Evolutionary conservation across 64 coral and sea anemone species (phyloP), one percentile per base, ranked within the genome.

Genomic region (Porites australiensis): DNA sequence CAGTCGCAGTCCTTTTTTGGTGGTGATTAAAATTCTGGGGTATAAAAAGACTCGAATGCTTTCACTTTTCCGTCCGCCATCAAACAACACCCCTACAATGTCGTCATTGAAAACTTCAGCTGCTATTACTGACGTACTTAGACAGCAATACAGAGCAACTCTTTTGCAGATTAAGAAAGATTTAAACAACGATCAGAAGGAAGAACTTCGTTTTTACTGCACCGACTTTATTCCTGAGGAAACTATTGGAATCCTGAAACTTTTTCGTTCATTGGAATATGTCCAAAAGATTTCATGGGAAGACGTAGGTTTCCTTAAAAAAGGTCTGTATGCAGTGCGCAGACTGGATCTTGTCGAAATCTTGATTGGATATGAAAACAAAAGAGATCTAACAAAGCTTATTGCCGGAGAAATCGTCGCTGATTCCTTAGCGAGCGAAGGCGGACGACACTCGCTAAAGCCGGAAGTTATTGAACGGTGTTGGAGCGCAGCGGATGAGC

Each of bases 211-310:
- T 8, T 82, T 82, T 20, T 50, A 66, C 6, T 47, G 57, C 8
- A 7, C 20, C 2, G 52, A 65, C 49, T 60, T 60, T 37, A 37
- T 37, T 37, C 27, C 27, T 2, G 47, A 57, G 65, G 43, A 27
- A 63, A 62, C 8, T 82, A 2, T n/a, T 19, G 60, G 10, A 18
- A 37, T 19, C 44, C 44, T 63, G 15, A 10, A 44, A 14, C 14
- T 82, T 43, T 16, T 82, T 14, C 22, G 6, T 46, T 61, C 79
- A n/a, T 43, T 82, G 13, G 60, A 64, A 60, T 23, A 64, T 7
- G 58, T 16, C n/a, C 59, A 15, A 16, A 63, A 82, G 58, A 82
- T 82, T 59, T 82, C 78, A 27, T 82, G 78, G 78, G 27, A 12
- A 16, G 43, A 82, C 27, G 78, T 82, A 1, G 6, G 55, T 37